Base-by-base conservation (phyloP, 2,113 vertebrate genomes). In the Pelecanoides urinatrix region DNA sequence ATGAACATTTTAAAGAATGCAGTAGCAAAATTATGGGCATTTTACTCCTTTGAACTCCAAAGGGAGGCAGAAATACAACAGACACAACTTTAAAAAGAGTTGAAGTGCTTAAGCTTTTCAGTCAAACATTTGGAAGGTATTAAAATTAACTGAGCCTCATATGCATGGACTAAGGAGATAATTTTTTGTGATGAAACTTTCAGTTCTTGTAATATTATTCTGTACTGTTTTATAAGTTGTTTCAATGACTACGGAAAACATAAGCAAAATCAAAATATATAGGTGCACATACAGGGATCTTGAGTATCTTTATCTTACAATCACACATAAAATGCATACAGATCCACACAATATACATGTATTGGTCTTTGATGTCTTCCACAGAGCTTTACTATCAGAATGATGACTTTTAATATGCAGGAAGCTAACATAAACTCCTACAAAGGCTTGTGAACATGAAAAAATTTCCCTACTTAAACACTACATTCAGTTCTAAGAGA, bases 71-170 rank as follows among this genome's bases (percentile, higher is more conserved):
- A 97, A 95, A 92, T 74, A 94, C 53, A 92, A 82, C 73, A 29
- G 42, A 70, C 58, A 65, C 50, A 93, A 93, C 53, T 96, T 91
- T 97, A 88, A 96, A 96, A 96, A 93, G 67, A 89, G 63, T 92
- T 82, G 83, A 97, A 94, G 79, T 79, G 72, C 68, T 82, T 83
- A 94, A 78, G 75, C 36, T 86, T 97, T 97, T 95, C 72, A 95
- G 88, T 86, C 87, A 97, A 93, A 87, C 50, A 66, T 97, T 97
- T 96, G 90, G 23, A 97, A 97, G 52, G 42, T 49, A 95, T 95
- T 89, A 90, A 80, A 96, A 92, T 93, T 92, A 97, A 81, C 86
- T 95, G 82, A 73, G 63, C 53, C 49, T 49, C 86, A 70, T 66
- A 89, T 75, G 61, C 67, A 68, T 83, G 49, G 59, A 91, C 56